phyloP scores from a whole-genome alignment of 2,888 invertebrate species.

The Ormyrus thymus region DNA sequence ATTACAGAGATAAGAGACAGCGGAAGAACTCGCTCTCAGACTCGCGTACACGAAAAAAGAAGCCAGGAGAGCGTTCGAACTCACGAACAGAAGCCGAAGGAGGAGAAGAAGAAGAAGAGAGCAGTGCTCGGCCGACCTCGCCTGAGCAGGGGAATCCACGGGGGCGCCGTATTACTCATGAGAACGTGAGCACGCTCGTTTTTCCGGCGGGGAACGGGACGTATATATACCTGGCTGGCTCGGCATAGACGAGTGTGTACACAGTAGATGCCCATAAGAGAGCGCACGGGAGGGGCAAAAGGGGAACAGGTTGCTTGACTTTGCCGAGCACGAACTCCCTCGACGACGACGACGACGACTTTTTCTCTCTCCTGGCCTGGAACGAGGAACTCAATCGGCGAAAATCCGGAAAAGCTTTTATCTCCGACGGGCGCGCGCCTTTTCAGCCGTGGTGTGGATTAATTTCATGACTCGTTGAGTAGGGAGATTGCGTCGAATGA shows the following conservation, averaged over 20 bases:
- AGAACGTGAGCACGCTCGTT: slow-evolving; percentile 47
- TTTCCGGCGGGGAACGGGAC: slow-evolving; percentile 25
- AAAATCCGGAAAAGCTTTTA: slow-evolving; percentile 29
- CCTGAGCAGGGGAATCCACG: slow-evolving; percentile 26
- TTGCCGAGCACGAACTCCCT: slow-evolving; percentile 49
- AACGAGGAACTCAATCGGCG: slow-evolving; percentile 22
- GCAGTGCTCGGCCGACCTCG: slow-evolving; percentile 15
- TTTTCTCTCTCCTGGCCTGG: slow-evolving; percentile 20
- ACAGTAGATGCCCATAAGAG: slow-evolving; percentile 43
- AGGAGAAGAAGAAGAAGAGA: slow-evolving; percentile 9
- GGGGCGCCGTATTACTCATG: slow-evolving; percentile 44
- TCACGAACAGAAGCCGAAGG: slow-evolving; percentile 13
- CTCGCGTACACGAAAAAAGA: slow-evolving; percentile 16
- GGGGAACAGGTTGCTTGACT: slow-evolving; percentile 48
- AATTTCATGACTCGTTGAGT: slow-evolving; percentile 18
- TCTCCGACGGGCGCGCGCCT: neutral
- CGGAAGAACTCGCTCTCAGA: slow-evolving; percentile 16
- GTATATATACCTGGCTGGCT: neutral
- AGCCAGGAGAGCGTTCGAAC: neutral
- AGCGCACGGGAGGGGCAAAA: slow-evolving; percentile 22
- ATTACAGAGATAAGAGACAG: slow-evolving; percentile 39
- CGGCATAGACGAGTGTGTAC: neutral
- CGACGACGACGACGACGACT: slow-evolving; percentile 10
- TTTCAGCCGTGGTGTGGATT: slow-evolving; percentile 2
- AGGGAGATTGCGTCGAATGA: slow-evolving; percentile 10